Evolutionary conservation across 2,888 invertebrate genomes (phyloP), one percentile per base, ranked within the genome.

Genomic region (Galerucella nymphaeae): DNA sequence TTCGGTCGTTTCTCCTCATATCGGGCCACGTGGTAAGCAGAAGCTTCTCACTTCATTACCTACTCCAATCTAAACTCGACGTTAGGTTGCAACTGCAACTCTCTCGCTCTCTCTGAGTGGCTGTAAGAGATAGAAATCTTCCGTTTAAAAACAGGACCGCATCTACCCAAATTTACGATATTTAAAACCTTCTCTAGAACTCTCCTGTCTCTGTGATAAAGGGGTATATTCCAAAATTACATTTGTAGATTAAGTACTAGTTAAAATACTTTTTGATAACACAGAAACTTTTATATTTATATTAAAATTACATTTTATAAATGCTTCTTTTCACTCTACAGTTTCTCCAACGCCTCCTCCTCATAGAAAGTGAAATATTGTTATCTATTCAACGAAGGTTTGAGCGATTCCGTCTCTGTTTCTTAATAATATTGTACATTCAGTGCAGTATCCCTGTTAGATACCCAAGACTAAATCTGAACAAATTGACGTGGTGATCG

Each of bases 401-500:
- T 5, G 41, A 62, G 23, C 50, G 50, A 9, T n/a, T 59, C 30
- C 59, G 38, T 30, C n/a, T 59, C 59, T 59, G 59, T n/a, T 1
- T n/a, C 16, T 38, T 38, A 38, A 59, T 30, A n/a, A 42, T 42
- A 62, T 62, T 42, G 18, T 41, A 62, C 41, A 62, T 62, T 62
- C 42, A 41, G 61, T 62, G 41, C 61, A 62, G 42, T 18, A 42
- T 62, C 16, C 6, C 53, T 30, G 8, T 30, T 30, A 30, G 30
- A 30, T 6, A 55, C 55, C n/a, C 18, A 42, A 42, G 45, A 57
- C 11, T 16, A 53, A 68, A 59, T 30, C 48, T 38, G 11, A 70
- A 16, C 70, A n/a, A 45, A 62, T 23, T 66, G 71, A 66, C 71
- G 71, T 66, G 61, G 16, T 16, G 61, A 59, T 59, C 23, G 50